Base-by-base conservation (phyloP, 2,113 vertebrate genomes). In the Coturnix japonica region DNA sequence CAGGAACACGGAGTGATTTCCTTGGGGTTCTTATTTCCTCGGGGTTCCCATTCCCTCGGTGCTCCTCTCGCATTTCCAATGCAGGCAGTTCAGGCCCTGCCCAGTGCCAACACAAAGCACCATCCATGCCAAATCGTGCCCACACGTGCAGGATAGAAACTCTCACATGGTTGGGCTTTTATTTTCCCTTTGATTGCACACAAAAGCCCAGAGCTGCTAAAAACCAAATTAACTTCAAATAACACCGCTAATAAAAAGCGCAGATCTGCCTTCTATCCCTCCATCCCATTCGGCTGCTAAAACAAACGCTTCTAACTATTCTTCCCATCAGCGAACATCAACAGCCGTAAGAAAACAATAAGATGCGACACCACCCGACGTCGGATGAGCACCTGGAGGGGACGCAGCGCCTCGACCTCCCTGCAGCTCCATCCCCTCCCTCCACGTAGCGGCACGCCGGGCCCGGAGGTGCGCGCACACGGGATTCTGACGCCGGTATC, bases 1-100 rank as follows among this genome's bases (percentile, higher is more conserved):
- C 66, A 44, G 5, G 0, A 18, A 26, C 0, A 2, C 0, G 18
- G 37, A 25, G 23, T 41, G 19, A 0, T 35, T 54, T 63, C 51
- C 77, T 22, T 11, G 0, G 5, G 3, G 1, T 31, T 15, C 5
- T 53, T 49, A 49, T 49, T 25, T 53, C 51, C 51, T 53, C 51
- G 15, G 26, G 26, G 26, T 28, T 18, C 18, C 31, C 26, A 9
- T 54, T 66, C 51, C 77, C 26, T 18, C 0, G 5, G 12, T 1
- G 9, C 3, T 14, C 6, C 1, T 16, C 33, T 11, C 57, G 6
- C 11, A 2, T 44, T 3, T 2, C 37, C 3, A 2, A 37, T 12
- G 23, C 56, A n/a, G 5, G 73, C 2, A 11, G 41, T 31, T 31
- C 2, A 28, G 49, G 51, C 47, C 57, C 47, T 25, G 8, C 46